Base-by-base conservation (phyloP, 2,888 invertebrate genomes). In the Spilarctia lutea region DNA sequence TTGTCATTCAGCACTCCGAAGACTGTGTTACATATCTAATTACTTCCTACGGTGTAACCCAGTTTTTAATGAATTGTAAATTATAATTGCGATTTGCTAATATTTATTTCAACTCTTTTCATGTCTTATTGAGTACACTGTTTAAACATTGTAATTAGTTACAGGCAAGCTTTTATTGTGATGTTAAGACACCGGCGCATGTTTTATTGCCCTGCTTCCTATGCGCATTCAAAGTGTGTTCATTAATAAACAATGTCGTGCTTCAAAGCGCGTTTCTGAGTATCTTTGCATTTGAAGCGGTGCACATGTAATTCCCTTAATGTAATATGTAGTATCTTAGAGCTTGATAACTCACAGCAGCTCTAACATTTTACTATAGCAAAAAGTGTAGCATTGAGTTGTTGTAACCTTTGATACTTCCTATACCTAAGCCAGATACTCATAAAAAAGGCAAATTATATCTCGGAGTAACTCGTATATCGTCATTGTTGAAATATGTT, bases 221-320 rank as follows among this genome's bases (percentile, higher is more conserved):
- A 88, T 84, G 77, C 83, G 82, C 85, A 86, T 87, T 90, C 88
- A 90, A 91, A 89, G 89, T 81, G 78, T 87, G 89, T 85, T 87
- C 90, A 90, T 92, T 91, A 91, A 91, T 92, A 91, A 91, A 92
- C 90, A 92, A 89, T 91, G 88, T 87, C 83, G 85, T 88, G 87
- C 92, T 91, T 94, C 91, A 93, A 94, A 91, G 82, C 81, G 77
- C 79, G 76, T 86, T 91, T 91, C 90, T 85, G 79, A 86, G 89
- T 86, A 92, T 84, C 84, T 78, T 88, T 89, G 87, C 84, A 85
- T 83, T 84, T 84, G 83, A 83, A 85, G 81, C 79, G 70, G 42
- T 76, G 78, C 79, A 80, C 75, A 79, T 80, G 78, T 80, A 78
- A 79, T 74, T 71, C 39, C 52, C 78, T 68, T 80, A 79, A 75